Evolutionary conservation across 2,113 vertebrate species (phyloP).

Genomic region (Irena cyanogastra): DNA sequence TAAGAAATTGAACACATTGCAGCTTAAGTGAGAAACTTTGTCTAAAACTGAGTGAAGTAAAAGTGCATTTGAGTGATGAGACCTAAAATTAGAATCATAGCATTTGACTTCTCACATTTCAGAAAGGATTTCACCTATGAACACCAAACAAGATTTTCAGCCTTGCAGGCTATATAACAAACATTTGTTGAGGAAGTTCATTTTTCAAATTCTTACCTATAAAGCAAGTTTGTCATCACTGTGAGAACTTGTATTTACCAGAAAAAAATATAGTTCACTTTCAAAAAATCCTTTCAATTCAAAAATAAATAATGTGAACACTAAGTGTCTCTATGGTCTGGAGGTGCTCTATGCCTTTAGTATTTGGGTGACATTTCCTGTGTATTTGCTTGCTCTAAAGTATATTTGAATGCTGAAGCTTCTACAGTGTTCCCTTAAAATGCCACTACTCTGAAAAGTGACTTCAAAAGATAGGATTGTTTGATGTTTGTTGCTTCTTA

Average conservation of each 20-base stretch:
- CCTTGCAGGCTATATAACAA: slow-evolving; percentile 1
- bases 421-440: slow-evolving; percentile 41
- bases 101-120: slow-evolving; percentile 52
- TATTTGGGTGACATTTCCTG: slow-evolving; percentile 62
- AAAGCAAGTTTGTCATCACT: slow-evolving; percentile 34
- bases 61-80: background rate
- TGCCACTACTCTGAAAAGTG: slow-evolving; percentile 21
- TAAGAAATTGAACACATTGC: background rate
- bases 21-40: background rate
- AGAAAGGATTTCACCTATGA: background rate
- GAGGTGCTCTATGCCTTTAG: slow-evolving; percentile 27
- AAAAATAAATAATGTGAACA: slow-evolving; percentile 56
- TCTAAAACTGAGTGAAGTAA: background rate
- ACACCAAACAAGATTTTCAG: slow-evolving; percentile 38
- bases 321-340: background rate
- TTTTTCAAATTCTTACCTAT: slow-evolving; percentile 30
- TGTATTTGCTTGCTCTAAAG: slow-evolving; percentile 57
- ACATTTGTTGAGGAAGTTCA: slow-evolving; percentile 42
- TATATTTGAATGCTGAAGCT: slow-evolving; percentile 43
- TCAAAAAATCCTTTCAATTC: slow-evolving; percentile 55
- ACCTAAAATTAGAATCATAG: slow-evolving; percentile 26
- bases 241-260: slow-evolving; percentile 25
- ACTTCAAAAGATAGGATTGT: background rate
- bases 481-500: slow-evolving; percentile 26
- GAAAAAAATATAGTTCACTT: slow-evolving; percentile 43